These are phyloP conservation scores for Aleiodes sp. DNA, from an alignment of 1,140 invertebrate genomes.

Conservation along the genomic window DNA sequence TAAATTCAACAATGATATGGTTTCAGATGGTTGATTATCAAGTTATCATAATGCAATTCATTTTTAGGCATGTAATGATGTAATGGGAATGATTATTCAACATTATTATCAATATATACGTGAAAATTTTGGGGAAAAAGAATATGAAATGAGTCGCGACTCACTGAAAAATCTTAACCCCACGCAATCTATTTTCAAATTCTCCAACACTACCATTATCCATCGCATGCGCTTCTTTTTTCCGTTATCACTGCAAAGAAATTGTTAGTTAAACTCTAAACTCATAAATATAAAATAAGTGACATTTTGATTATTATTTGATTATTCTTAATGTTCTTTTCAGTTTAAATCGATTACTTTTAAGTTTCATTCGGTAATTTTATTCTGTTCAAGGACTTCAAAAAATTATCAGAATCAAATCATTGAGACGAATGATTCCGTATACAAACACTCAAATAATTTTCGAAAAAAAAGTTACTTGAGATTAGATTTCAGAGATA, in stretches of 20 bases:
- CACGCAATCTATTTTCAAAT: constrained; percentile 31
- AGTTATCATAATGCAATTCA: neutral
- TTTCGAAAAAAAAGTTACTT: neutral
- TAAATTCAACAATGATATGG: neutral
- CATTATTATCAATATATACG: too few relatives aligned
- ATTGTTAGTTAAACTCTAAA: neutral
- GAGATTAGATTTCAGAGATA: constrained; percentile 1
- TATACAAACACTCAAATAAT: neutral
- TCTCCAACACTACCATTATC: constrained; percentile 13
- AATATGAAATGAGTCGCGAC: neutral
- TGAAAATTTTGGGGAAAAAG: too few relatives aligned
- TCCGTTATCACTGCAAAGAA: neutral
- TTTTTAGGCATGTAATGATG: constrained; percentile 4
- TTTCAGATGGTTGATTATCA: constrained; percentile 13
- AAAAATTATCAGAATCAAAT: too few relatives aligned
- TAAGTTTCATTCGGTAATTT: too few relatives aligned
- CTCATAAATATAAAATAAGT: neutral
- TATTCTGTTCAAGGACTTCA: too few relatives aligned
- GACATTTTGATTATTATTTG: too few relatives aligned
- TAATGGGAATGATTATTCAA: neutral
- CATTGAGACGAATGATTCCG: too few relatives aligned
- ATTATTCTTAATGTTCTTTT: too few relatives aligned
- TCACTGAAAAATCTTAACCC: neutral
- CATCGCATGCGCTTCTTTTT: constrained; percentile 12
- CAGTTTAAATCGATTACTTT: too few relatives aligned